Evolutionary conservation across 2,888 invertebrate genomes (phyloP).

Genomic region (Rhagium mordax): DNA sequence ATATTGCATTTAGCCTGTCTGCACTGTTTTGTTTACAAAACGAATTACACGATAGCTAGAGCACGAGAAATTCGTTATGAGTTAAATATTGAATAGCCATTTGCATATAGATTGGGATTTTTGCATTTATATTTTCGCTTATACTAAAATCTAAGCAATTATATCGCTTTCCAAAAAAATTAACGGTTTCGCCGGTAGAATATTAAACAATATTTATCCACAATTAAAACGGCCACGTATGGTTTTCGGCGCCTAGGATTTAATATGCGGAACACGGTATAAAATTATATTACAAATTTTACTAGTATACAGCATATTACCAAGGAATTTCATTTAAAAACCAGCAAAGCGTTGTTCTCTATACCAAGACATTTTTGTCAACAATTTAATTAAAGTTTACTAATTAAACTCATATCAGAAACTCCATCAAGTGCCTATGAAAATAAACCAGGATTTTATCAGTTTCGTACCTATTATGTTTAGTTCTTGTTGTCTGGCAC

Average conservation of each 20-base stretch:
- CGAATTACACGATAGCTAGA: conserved; percentile 35
- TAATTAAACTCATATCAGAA: too few relatives aligned
- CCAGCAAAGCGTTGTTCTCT: too few relatives aligned
- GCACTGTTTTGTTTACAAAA: conserved; percentile 40
- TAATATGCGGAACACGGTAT: neutral
- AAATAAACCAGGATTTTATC: too few relatives aligned
- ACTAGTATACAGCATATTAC: neutral
- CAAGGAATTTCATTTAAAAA: neutral
- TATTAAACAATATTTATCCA: neutral
- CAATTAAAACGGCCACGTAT: neutral
- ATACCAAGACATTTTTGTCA: too few relatives aligned
- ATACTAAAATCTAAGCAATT: conserved; percentile 53
- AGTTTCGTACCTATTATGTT: too few relatives aligned
- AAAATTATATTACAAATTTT: neutral
- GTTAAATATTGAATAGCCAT: conserved; percentile 61
- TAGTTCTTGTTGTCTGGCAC: too few relatives aligned
- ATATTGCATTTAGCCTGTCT: conserved; percentile 39
- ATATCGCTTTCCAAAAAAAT: conserved; percentile 40
- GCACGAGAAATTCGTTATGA: conserved; percentile 47
- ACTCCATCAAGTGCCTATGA: too few relatives aligned
- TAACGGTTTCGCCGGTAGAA: neutral
- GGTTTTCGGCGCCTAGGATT: neutral
- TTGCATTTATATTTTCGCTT: conserved; percentile 57
- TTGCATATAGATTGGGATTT: conserved; percentile 65
- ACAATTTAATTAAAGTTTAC: too few relatives aligned